Evolutionary conservation across 1,140 invertebrate species (phyloP), one percentile per base, ranked within the genome.

Genomic region (Ditylenchus dipsaci): DNA sequence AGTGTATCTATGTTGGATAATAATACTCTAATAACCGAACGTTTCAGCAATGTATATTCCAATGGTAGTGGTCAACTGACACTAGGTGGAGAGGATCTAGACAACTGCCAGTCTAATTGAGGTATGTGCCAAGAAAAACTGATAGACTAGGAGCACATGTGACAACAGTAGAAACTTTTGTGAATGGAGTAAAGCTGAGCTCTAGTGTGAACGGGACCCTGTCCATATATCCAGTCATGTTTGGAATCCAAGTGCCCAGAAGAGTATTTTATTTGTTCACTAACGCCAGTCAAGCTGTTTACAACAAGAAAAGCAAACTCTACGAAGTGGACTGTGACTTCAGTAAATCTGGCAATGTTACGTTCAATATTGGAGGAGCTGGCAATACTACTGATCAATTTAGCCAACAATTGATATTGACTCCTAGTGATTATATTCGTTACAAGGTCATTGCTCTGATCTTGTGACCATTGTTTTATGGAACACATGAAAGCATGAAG

Each of bases 21-120:
- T 11, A 38, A 38, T 11, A 38, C n/a, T n/a, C n/a, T n/a, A n/a
- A n/a, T n/a, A 11, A 38, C 11, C 3, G 33, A 11, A 38, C 3
- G 23, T 21, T 53, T 53, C 15, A 53, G 49, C n/a, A 53, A 53
- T 17, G 15, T 21, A 21, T 53, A 7, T 26, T 53, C 49, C 49
- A 53, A 53, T 26, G 49, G 49, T 7, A 53, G n/a, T 53, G 49
- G 49, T 53, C 49, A 53, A 53, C 23, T 53, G 23, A 53, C 49
- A 7, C 49, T 53, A 21, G 49, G 49, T 21, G 49, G n/a, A 21
- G n/a, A 21, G 49, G 49, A 53, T 26, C 8, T 21, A 8, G 49
- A 53, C 3, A 19, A 53, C 49, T 53, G 49, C 15, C 49, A 53
- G 49, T 53, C 49, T 5, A 26, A 53, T 53, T 53, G 49, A 21